Base-by-base conservation (phyloP, 2,888 invertebrate genomes). In the Arctia plantaginis region DNA sequence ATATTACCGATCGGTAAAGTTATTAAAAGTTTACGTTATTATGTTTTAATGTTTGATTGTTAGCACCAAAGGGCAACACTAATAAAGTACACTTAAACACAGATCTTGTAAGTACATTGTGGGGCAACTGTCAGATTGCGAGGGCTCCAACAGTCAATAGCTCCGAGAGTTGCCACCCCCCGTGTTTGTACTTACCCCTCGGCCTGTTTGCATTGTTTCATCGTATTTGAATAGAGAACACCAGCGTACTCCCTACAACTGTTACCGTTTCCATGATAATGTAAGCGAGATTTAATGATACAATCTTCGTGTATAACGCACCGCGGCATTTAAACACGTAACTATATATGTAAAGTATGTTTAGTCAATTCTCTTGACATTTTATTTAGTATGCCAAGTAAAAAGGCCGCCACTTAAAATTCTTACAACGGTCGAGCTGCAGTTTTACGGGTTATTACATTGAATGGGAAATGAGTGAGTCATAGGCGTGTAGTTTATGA, bases 381-480 rank as follows among this genome's bases (percentile, higher is more conserved):
- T 86, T 85, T 82, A 85, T 88, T 90, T 90, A 89, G 88, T 90
- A 92, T 89, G 89, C 90, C 77, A 88, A 84, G 87, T 87, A 88
- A 92, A 89, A 90, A 90, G 86, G 85, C 84, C 84, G 89, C 90
- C 89, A 89, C 87, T 94, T 94, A 90, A 92, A 90, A 95, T 95
- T 94, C 95, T 89, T 87, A 89, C 89, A 87, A 84, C 89, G 91
- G 87, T 79, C 86, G 85, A 81, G 90, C 91, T 93, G 94, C 93
- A 94, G 93, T 95, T 95, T 94, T 94, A 94, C 93, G 91, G 91
- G 90, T 92, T 92, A 94, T 93, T 94, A 93, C 91, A 89, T 91
- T 90, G 95, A 95, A 95, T 95, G 92, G 91, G 90, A 92, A 95
- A 93, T 92, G 94, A 94, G 92, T 95, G 94, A 95, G 91, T 95